These are phyloP conservation scores for Xiphophorus maculatus DNA, from an alignment of 2,113 vertebrate genomes.

Conservation along the genomic window DNA sequence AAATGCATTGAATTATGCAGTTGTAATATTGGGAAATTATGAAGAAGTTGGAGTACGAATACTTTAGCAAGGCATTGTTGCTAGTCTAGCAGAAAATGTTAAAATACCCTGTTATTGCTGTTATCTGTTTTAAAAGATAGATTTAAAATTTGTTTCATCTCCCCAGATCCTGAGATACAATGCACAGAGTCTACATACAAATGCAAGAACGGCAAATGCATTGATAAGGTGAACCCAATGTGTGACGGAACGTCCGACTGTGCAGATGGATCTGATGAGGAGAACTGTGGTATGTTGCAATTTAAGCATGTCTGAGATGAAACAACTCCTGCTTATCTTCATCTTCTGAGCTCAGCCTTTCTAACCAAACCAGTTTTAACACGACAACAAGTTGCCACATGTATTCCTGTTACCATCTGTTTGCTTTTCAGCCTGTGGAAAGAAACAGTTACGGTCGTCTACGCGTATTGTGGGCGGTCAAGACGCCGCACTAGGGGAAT, in stretches of 20 bases:
- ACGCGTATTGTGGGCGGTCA: conserved; percentile 90
- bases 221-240: conserved; percentile 87
- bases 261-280: conserved; percentile 86
- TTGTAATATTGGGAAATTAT: too few species aligned
- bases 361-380: conserved; percentile 2
- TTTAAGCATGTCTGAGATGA: background rate
- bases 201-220: conserved; percentile 81
- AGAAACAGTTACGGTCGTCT: conserved; percentile 74
- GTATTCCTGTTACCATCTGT: background rate
- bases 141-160: conserved; percentile 3
- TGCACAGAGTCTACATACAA: conserved; percentile 84
- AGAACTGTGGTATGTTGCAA: conserved; percentile 82
- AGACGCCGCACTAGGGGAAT: conserved; percentile 85
- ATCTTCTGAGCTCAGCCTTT: background rate
- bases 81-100: too few species aligned
- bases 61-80: background rate
- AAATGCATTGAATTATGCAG: too few species aligned
- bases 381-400: conserved; percentile 3
- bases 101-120: background rate
- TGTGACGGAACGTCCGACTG: conserved; percentile 87
- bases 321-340: background rate
- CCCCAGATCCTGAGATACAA: background rate
- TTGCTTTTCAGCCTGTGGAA: conserved; percentile 85
- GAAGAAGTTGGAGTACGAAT: too few species aligned
- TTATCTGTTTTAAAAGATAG: too few species aligned